Evolutionary conservation across 2,113 vertebrate genomes (phyloP), one percentile per base, ranked within the genome.

Genomic region (Atherinomorus stipes): DNA sequence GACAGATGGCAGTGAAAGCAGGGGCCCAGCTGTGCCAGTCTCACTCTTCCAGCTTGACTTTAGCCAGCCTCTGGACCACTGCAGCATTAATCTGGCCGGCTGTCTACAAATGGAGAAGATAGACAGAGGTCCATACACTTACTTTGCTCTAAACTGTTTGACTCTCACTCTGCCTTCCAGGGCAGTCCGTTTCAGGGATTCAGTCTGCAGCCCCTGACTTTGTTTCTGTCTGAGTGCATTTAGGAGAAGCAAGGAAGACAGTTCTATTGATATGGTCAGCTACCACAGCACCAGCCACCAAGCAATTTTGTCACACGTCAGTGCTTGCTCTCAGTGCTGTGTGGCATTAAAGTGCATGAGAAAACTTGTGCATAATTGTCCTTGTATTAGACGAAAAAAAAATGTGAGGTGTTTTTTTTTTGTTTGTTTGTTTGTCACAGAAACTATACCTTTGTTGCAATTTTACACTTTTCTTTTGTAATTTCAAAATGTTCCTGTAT

Each of bases 1-100:
- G 83, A 89, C 90, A 91, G 90, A 92, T 88, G 84, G 92, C 78
- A 78, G 42, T 57, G 64, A 70, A 83, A 69, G 86, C 81, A 71
- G 85, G 81, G 61, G 79, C 83, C 79, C 79, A 59, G 1, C 78
- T 50, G 60, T 80, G 53, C 66, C 74, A 68, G 78, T 65, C 75
- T 81, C 76, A 68, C 63, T 67, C 78, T 56, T 64, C 37, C 11
- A 40, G 69, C 57, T 76, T 71, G 73, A 63, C 80, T 40, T 69
- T 64, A 75, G 65, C 72, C 81, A 65, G 37, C 60, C 64, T 66
- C 78, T 78, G 73, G 78, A 75, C 76, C 78, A 66, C 76, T 81
- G 81, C 81, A 78, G 62, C 81, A 63, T 44, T 85, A 69, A 84
- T 83, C 83, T 86, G 71, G 54, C 53, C 23, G 2, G 8, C 58